Evolutionary conservation across 1,140 invertebrate genomes (phyloP), one percentile per base, ranked within the genome.

Genomic region (Drosophila littoralis): DNA sequence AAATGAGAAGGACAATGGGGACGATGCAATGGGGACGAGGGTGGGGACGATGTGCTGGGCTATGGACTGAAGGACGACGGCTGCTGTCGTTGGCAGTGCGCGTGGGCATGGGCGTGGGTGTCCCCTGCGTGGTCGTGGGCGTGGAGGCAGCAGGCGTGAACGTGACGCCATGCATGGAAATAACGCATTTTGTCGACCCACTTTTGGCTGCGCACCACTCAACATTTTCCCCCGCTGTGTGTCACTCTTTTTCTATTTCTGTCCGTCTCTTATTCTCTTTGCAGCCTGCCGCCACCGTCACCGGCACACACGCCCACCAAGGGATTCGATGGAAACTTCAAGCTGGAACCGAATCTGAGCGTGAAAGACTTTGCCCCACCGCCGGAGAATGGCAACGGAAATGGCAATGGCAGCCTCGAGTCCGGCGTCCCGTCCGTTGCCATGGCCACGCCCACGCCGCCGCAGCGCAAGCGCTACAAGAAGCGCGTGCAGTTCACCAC

Each of bases 401-500:
- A 46, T 54, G 57, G 72, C 33, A 67, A 46, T 54, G 57, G 52
- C 45, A 67, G 65, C 36, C 12, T 69, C 10, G 71, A 74, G 42
- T 61, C 68, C 0, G 74, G 57, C 28, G 77, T 46, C 7, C 35
- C 48, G 38, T 65, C 71, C 3, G 57, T 60, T 5, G 45, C 70
- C 5, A 50, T 74, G 69, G 58, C 66, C 67, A 80, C 81, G 75
- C 71, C 85, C 45, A 91, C 86, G 0, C 61, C 71, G 32, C 82
- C 90, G 5, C 79, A 81, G n/a, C 83, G 91, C n/a, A 91, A 91
- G 51, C 91, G 92, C 22, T 91, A 89, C 61, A 85, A 85, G 60
- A 92, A 92, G 65, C 90, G 91, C 0, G 92, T 92, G 33, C 91
- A 92, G 13, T 92, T 92, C 68, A 79, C 51, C 17, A 90, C 81